Base-by-base conservation (phyloP, 1,140 invertebrate species). In the Diachasmimorpha longicaudata region DNA sequence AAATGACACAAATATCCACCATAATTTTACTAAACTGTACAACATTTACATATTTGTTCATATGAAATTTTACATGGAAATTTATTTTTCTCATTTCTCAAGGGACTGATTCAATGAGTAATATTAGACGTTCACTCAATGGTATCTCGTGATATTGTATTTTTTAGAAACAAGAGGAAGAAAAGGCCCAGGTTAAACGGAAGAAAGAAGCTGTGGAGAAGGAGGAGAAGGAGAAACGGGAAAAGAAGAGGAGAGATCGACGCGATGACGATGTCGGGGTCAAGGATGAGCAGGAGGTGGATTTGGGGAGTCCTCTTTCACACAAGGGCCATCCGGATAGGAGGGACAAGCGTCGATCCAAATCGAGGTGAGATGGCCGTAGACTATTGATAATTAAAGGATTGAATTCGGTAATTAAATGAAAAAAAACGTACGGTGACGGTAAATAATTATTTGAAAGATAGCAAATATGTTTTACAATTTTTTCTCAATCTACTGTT, bases 81-180 rank as follows among this genome's bases (percentile, higher is more conserved):
- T 68, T 31, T 63, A n/a, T 68, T 68, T 68, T 68, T 39, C 14
- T 46, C n/a, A 37, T 25, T 39, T 72, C 10, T 14, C 16, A 68
- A 6, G 25, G 66, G 36, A 13, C 8, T 68, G 36, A 14, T 16
- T 37, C 14, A 52, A 37, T 25, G 8, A 73, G 23, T 9, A 42
- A 44, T 52, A 52, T 63, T 31, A 68, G 25, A 74, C 42, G 23
- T 16, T 68, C 14, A 68, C 31, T 66, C 16, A 66, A 37, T 68
- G 36, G 42, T 39, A 14, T 77, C 77, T 83, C 81, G 77, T 85
- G 83, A 82, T 86, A 70, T 90, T 68, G 66, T 68, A 68, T 77
- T 90, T 90, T 91, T 80, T 90, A 92, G 91, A 93, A 93, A 90
- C 91, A 93, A 89, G 92, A 93, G 80, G 91, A 92, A 82, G 91